phyloP scores from a whole-genome alignment of 2,888 invertebrate genomes.

The Gymnoscelis rufifasciata region DNA sequence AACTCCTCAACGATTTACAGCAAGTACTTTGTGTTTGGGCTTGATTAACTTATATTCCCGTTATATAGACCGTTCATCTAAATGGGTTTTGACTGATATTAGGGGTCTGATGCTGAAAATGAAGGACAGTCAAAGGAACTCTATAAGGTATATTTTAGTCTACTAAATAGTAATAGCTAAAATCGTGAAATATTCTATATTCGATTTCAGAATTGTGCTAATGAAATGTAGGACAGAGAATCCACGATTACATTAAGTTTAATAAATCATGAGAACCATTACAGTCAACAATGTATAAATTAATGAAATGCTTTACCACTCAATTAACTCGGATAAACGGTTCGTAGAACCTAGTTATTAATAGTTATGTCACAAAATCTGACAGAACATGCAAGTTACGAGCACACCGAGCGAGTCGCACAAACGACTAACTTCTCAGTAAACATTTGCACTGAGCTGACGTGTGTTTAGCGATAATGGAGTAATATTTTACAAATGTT shows the following conservation, averaged over 20 bases:
- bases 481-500: slow-evolving; percentile 61
- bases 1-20: too few species aligned
- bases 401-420: slow-evolving; percentile 33
- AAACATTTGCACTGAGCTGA: slow-evolving; percentile 56
- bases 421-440: slow-evolving; percentile 45
- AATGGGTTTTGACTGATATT: too few species aligned
- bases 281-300: slow-evolving; percentile 1
- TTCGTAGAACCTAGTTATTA: slow-evolving; percentile 22
- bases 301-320: slow-evolving; percentile 28
- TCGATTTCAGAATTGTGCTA: neutral
- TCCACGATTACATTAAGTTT: neutral
- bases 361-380: slow-evolving; percentile 23
- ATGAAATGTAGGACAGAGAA: neutral
- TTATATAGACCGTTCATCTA: too few species aligned
- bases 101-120: too few species aligned
- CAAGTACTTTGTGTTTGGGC: too few species aligned
- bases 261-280: neutral
- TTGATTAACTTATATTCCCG: too few species aligned
- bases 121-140: too few species aligned
- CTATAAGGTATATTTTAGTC: too few species aligned
- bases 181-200: too few species aligned
- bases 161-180: too few species aligned
- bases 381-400: slow-evolving; percentile 20
- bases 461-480: slow-evolving; percentile 60
- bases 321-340: slow-evolving; percentile 15